A percentile compares a stretch with the other conserved stretches of the same genome.
Evolutionary conservation across 2,797 vertebrate species (phyloP).

Genomic region (Silurus lanzhouensis): DNA sequence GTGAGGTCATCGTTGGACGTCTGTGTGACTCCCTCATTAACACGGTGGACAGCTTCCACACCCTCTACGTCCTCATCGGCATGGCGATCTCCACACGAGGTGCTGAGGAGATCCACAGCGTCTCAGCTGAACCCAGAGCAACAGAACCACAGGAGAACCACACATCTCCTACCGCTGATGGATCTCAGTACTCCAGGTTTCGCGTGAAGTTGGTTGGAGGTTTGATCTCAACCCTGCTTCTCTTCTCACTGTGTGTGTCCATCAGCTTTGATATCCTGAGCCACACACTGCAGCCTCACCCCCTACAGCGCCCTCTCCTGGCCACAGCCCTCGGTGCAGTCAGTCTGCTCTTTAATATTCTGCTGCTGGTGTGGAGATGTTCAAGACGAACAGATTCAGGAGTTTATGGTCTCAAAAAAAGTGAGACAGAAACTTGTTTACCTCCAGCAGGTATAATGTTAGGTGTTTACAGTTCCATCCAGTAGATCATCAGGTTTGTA

Average conservation of each 20-base stretch:
- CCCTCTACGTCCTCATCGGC: slow-evolving; percentile 69
- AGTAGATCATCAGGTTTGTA: background rate
- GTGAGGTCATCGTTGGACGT: slow-evolving; percentile 67
- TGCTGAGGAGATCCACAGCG: background rate
- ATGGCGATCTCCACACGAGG: slow-evolving; percentile 52
- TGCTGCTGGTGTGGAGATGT: slow-evolving; percentile 58
- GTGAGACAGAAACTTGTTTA: background rate
- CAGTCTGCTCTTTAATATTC: slow-evolving; percentile 68
- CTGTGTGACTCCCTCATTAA: slow-evolving; percentile 73
- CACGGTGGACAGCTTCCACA: slow-evolving; percentile 75
- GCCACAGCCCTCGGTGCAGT: slow-evolving; percentile 58
- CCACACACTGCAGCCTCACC: slow-evolving; percentile 64
- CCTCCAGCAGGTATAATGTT: slow-evolving; percentile 24
- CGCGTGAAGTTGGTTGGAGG: slow-evolving; percentile 64
- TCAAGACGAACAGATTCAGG: slow-evolving; percentile 30
- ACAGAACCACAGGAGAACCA: background rate
- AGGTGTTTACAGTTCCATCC: background rate
- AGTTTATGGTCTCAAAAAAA: slow-evolving; percentile 39
- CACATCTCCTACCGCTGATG: background rate
- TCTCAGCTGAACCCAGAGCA: background rate
- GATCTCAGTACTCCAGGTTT: slow-evolving; percentile 50
- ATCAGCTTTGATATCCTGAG: slow-evolving; percentile 69
- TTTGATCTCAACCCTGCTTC: slow-evolving; percentile 70
- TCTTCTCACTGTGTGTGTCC: slow-evolving; percentile 72
- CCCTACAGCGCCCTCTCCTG: slow-evolving; percentile 65